Base-by-base conservation (phyloP, 2,888 invertebrate genomes). In the Tetropium fuscum region DNA sequence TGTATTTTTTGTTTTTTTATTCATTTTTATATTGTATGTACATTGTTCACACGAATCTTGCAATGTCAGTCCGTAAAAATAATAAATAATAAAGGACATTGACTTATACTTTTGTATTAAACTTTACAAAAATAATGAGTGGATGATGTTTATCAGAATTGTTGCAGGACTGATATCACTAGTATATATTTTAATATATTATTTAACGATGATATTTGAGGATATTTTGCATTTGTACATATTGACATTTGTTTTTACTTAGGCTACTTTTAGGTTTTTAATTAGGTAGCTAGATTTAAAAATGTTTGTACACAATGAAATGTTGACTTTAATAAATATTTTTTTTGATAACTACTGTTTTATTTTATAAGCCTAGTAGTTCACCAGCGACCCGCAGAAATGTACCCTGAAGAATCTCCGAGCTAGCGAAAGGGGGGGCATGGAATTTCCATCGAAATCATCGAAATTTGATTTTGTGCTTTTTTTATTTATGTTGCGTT, bases 291-390 rank as follows among this genome's bases (percentile, higher is more conserved):
- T 66, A 53, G 60, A 58, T 58, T 61, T 59, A 66, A 61, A 66
- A 62, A 69, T 69, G 65, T 74, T 76, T 76, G 76, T 77, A 76
- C 70, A 76, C 73, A 75, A n/a, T n/a, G n/a, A n/a, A n/a, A n/a
- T 78, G 76, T 76, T 77, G 74, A 76, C 51, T 73, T 75, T 71
- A 71, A 74, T 73, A 73, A 75, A 75, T 70, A 25, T 72, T 71
- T 75, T 72, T 70, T 71, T 74, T 64, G 66, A 47, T 43, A 43
- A 18, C 36, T 7, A 7, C 5, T n/a, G n/a, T 20, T 41, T 36
- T 34, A 25, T 44, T 13, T 22, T 34, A 4, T 13, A 7, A 15
- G 11, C 25, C 11, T 2, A 11, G 1, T 11, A 1, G 1, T 11
- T 11, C 10, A n/a, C n/a, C n/a, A n/a, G n/a, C n/a, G n/a, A n/a